Percentiles rank a stretch among this genome's conserved stretches.
These are phyloP conservation scores for Caenorhabditis sp. DNA, from an alignment of 2,888 invertebrate genomes.

Conservation along the genomic window DNA sequence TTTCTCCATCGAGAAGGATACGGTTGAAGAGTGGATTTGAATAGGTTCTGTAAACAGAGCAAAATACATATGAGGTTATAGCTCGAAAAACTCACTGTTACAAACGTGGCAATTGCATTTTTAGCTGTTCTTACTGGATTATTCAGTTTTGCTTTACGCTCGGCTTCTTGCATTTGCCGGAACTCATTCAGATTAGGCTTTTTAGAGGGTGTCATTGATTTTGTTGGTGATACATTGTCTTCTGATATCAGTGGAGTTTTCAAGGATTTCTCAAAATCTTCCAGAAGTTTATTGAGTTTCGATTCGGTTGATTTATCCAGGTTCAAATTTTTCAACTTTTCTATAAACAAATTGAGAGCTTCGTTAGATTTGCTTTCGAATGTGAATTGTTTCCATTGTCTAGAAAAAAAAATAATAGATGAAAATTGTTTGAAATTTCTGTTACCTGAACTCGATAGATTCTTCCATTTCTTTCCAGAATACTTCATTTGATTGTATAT, in stretches of 20 bases:
- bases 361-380: background rate
- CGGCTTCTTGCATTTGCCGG: constrained; percentile 6
- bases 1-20: constrained; percentile 32
- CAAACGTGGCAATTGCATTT: constrained; percentile 10
- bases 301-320: background rate
- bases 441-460: constrained; percentile 3
- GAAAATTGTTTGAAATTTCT: constrained; percentile 1
- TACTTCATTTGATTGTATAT: constrained; percentile 22
- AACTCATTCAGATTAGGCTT: constrained; percentile 14
- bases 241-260: no score
- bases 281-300: background rate
- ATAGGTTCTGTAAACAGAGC: constrained; percentile 12
- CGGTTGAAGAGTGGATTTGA: constrained; percentile 16
- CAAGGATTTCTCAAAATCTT: constrained; percentile 1
- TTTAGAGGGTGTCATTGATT: constrained; percentile 2
- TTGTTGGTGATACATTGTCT: background rate
- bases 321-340: background rate
- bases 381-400: constrained; percentile 3
- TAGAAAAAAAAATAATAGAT: background rate
- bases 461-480: constrained; percentile 18
- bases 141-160: constrained; percentile 4
- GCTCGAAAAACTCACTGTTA: constrained; percentile 10
- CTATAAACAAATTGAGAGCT: background rate
- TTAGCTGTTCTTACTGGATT: constrained; percentile 12
- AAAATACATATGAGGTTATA: background rate